Evolutionary conservation across 2,113 vertebrate genomes (phyloP).

Genomic region (Toxostoma redivivum): DNA sequence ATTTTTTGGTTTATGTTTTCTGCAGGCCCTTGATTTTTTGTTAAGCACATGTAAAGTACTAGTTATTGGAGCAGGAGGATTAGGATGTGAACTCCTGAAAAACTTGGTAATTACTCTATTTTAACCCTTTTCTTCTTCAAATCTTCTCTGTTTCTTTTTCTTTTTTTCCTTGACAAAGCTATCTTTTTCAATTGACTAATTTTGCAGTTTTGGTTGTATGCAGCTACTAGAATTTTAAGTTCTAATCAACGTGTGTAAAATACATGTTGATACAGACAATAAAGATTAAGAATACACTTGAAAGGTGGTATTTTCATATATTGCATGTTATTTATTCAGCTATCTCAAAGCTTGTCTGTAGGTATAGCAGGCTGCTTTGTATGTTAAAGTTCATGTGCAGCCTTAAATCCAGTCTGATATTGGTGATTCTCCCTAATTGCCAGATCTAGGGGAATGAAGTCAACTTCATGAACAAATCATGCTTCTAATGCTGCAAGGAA

Average conservation of each 20-base stretch:
- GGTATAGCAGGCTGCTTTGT: background rate
- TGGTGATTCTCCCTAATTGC: background rate
- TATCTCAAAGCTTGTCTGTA: background rate
- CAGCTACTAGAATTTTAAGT: background rate
- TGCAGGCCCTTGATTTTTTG: conserved; percentile 89
- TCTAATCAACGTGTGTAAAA: background rate
- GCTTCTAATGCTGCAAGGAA: background rate
- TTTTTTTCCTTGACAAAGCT: background rate
- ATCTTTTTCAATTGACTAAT: background rate
- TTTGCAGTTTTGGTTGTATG: background rate
- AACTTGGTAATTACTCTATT: conserved; percentile 84
- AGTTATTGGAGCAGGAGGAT: conserved; percentile 93
- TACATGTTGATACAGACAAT: background rate
- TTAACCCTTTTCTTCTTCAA: background rate
- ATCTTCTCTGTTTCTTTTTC: background rate
- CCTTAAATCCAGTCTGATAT: background rate
- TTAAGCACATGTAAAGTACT: conserved; percentile 93
- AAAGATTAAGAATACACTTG: background rate
- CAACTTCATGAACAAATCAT: background rate
- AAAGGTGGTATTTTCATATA: background rate
- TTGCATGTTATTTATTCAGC: background rate
- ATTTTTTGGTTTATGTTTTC: conserved; percentile 61
- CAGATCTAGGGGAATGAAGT: background rate
- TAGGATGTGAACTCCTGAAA: conserved; percentile 97
- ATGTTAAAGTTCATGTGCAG: background rate